Base-by-base conservation (phyloP, 1,140 invertebrate genomes). In the Drosophila pachea region DNA sequence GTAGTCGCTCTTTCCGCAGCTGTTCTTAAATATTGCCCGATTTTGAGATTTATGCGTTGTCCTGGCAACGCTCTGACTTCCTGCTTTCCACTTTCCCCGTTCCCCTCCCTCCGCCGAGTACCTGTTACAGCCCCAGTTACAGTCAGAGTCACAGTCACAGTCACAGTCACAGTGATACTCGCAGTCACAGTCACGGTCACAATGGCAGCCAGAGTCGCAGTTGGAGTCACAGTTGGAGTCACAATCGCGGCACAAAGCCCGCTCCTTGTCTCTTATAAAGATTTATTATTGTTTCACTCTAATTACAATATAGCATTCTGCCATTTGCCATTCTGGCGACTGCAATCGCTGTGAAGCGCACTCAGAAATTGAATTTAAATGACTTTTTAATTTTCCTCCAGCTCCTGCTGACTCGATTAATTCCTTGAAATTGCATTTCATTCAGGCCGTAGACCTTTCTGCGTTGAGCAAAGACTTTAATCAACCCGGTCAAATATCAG, bases 291-390 rank as follows among this genome's bases (percentile, higher is more conserved):
- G 55, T 61, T 68, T 62, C 67, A 69, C 76, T 79, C 73, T 79
- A 84, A 84, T 84, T 84, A 79, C 79, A 84, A 86, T 86, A 74
- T 68, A 68, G 68, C 72, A 77, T 55, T 63, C 48, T 36, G 48
- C 49, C 47, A 29, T 35, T 29, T 33, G 32, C 35, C 48, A 49
- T 43, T 53, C 5, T 9, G 38, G 9, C 16, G 59, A 69, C 59
- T 72, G 65, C 38, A 62, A 62, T 67, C 43, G 63, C 64, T 35
- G 45, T 43, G 52, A 38, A 35, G 61, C 48, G 71, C 54, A 40
- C 45, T 58, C 47, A 77, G 69, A 78, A 83, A 84, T 83, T 84
- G 75, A 84, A 83, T 83, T 84, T 83, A 83, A 83, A 83, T 83
- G 69, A 67, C 60, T 84, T 84, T 83, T 83, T 83, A 83, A 83